Base-by-base conservation (phyloP, 2,113 vertebrate genomes). In the Ictalurus punctatus region DNA sequence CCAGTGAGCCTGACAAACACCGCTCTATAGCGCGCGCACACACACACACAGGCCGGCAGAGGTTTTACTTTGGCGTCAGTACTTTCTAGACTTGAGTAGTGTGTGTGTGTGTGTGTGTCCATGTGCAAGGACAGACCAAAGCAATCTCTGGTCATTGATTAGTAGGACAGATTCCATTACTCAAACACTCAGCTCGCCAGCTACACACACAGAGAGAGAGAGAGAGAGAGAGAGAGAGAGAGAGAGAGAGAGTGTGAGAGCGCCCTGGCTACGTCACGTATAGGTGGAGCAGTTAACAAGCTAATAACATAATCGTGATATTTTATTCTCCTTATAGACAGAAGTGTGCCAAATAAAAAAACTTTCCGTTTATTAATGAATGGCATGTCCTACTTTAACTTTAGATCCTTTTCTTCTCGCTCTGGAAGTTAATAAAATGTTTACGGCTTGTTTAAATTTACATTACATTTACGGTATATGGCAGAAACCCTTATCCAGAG, bases 91-190 rank as follows among this genome's bases (percentile, higher is more conserved):
- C 52, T 54, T 25, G 30, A 0, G 37, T 52, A 48, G 48, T 52
- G 48, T 48, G 48, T 48, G 44, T 52, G 48, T 52, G 48, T n/a
- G n/a, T n/a, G n/a, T 74, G 80, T 73, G 52, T 89, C 86, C 83
- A 84, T 87, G 84, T 83, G 56, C 81, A 81, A 81, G 67, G 25
- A 40, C 40, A 30, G 59, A 63, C 59, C 79, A 67, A 82, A 67
- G 86, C 78, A 87, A 87, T 83, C 79, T 87, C 86, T 67, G 79
- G 17, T 83, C 79, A 87, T 87, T 87, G 63, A 87, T 87, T 82
- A 80, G 58, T 78, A 58, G 78, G 81, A 78, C 76, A 69, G 83
- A 63, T 82, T 86, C 52, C 54, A 79, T 85, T 85, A 90, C 58
- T 87, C 40, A 65, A 56, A 30, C 78, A 56, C 74, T 63, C 23